phyloP scores from a whole-genome alignment of 2,797 vertebrate species.

The Cyprinodon diabolis region DNA sequence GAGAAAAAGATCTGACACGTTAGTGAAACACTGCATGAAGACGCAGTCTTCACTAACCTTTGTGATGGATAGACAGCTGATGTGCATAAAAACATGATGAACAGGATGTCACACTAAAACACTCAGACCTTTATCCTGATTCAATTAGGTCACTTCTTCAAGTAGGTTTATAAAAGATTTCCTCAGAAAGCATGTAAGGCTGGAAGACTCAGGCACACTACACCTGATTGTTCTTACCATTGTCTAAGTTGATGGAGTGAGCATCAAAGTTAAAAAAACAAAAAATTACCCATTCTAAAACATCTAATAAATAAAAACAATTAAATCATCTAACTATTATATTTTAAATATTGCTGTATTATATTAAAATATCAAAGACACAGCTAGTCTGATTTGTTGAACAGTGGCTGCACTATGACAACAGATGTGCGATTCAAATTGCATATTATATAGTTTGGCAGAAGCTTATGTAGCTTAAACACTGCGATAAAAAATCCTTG shows the following conservation, averaged over 20 bases:
- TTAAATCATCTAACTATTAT: slow-evolving; percentile 28
- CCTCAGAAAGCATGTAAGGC: slow-evolving; percentile 25
- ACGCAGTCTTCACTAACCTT: slow-evolving; percentile 23
- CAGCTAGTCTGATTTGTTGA: slow-evolving; percentile 21
- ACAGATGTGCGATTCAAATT: slow-evolving; percentile 46
- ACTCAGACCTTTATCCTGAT: slow-evolving; percentile 24
- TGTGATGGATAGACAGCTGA: slow-evolving; percentile 17
- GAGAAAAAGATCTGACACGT: slow-evolving; percentile 45
- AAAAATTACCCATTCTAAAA: slow-evolving; percentile 21
- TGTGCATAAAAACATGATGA: slow-evolving; percentile 25
- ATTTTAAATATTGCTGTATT: slow-evolving; percentile 48
- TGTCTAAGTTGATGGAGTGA: slow-evolving; percentile 24
- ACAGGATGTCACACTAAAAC: slow-evolving; percentile 38
- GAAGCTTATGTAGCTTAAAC: slow-evolving; percentile 50
- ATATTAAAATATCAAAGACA: slow-evolving; percentile 51
- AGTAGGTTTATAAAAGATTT: slow-evolving; percentile 55
- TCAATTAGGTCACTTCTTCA: slow-evolving; percentile 21
- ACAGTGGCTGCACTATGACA: slow-evolving; percentile 42
- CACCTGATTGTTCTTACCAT: not conserved
- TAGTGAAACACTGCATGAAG: slow-evolving; percentile 29
- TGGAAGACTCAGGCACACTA: slow-evolving; percentile 35
- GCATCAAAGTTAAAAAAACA: not conserved
- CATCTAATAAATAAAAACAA: slow-evolving; percentile 64
- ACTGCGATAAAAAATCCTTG: slow-evolving; percentile 25
- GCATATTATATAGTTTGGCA: slow-evolving; percentile 69